Base-by-base conservation (phyloP, 2,113 vertebrate genomes). In the Nicator chloris region DNA sequence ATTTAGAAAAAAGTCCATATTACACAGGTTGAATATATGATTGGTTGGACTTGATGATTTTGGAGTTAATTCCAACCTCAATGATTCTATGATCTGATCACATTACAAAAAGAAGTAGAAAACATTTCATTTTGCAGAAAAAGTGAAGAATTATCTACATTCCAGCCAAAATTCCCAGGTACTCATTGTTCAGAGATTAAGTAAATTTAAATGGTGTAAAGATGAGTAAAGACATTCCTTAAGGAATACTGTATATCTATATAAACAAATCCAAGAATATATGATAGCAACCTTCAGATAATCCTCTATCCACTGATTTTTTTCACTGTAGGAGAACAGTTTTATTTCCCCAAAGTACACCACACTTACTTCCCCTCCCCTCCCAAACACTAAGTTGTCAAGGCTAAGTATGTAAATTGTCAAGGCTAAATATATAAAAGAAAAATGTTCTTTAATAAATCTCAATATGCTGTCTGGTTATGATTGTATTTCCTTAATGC, bases 151-250 rank as follows among this genome's bases (percentile, higher is more conserved):
- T 39, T 71, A 4, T 7, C 11, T 65, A 5, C 15, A 66, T 24
- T 66, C 15, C n/a, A 44, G 9, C n/a, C 37, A 28, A 73, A 91
- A 86, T 39, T 31, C 7, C 13, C 11, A 47, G 10, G 10, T 47
- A 30, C 17, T 37, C 2, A 60, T 68, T 87, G 8, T n/a, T 15
- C 68, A 70, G 24, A 63, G 10, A 20, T 21, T 37, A 94, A 54
- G 4, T 24, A 11, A 78, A 85, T 66, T 78, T 56, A n/a, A 1
- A 3, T 1, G 0, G 37, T 40, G 3, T 16, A n/a, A 77, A 70
- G 50, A 69, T 10, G 4, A 47, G 6, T 40, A n/a, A 63, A 60
- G 14, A 39, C 3, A 70, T 42, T 50, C 5, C 68, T 50, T 69
- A 49, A 80, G 50, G 10, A 69, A 65, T 7, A 33, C 39, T 27